Base-by-base conservation (phyloP, 2,888 invertebrate genomes). In the Parnassius apollo region DNA sequence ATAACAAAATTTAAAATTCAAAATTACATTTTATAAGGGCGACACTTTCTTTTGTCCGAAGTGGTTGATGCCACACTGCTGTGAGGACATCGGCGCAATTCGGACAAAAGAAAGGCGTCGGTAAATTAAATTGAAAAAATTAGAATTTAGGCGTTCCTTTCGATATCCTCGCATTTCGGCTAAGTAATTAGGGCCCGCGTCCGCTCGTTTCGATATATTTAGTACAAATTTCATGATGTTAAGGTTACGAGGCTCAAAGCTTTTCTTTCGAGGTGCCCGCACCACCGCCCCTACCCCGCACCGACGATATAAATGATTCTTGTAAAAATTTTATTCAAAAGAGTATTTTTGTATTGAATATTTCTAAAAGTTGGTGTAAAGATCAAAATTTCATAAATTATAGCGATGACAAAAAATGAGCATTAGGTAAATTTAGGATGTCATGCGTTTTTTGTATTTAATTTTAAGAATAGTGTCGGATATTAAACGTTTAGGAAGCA, bases 401-500 rank as follows among this genome's bases (percentile, higher is more conserved):
- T 91, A 91, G 89, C 86, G 82, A 75, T 86, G 88, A 89, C 87
- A 59, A 86, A 88, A 87, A 86, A 80, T 81, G 85, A 78, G 85
- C 78, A 85, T 88, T 92, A 92, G 91, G 79, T 91, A 88, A 91
- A 86, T 87, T 89, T 92, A 91, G 90, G 88, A 79, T 85, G 90
- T 89, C 91, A 89, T 89, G 82, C 88, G 88, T 92, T 92, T 92
- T 92, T 92, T 91, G 91, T 92, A 92, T 92, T 90, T 92, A 92
- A 91, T 92, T 92, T 92, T 92, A 93, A 92, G 92, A 88, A 90
- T 92, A 92, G 92, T 82, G 86, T 92, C 88, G 93, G 89, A 86
- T 93, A 93, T 92, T 90, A 93, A 93, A 93, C 90, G 88, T 93
- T 94, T 94, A 94, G 94, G 93, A 35, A 92, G 86, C 94, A 94